Evolutionary conservation across 2,113 vertebrate genomes (phyloP).

Genomic region (Cryptotis parvus): DNA sequence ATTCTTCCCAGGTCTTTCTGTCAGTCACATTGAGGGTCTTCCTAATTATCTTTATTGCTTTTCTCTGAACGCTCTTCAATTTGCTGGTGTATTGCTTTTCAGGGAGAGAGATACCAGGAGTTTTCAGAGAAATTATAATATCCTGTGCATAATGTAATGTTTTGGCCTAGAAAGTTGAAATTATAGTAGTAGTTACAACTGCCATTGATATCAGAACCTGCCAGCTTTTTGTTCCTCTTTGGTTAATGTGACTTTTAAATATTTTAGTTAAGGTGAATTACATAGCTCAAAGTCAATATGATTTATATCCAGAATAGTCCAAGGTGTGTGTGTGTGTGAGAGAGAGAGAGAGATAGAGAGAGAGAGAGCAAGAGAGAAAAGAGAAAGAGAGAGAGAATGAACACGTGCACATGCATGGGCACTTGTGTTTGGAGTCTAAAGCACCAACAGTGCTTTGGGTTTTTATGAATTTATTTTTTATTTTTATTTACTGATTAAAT

Average conservation of each 20-base stretch:
- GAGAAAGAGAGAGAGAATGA: no score
- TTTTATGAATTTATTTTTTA: no score
- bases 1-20: conserved; percentile 71
- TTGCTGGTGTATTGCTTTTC: conserved; percentile 73
- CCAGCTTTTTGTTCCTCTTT: conserved; percentile 61
- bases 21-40: conserved; percentile 75
- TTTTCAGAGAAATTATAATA: conserved; percentile 77
- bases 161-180: conserved; percentile 67
- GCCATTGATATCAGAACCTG: conserved; percentile 52
- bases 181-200: conserved; percentile 59
- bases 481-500: no score
- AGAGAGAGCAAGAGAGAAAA: no score
- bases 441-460: no score
- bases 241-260: conserved; percentile 59
- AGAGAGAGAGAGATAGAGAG: no score
- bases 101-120: conserved; percentile 66
- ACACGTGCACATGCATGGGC: no score
- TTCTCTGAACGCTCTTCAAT: conserved; percentile 79
- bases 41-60: conserved; percentile 81
- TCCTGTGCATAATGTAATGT: conserved; percentile 74
- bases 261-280: conserved; percentile 59
- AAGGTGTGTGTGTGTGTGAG: not conserved
- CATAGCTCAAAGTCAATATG: conserved; percentile 55
- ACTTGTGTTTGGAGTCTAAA: conserved; percentile 47
- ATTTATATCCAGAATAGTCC: conserved; percentile 43